Base-by-base conservation (phyloP, 2,113 vertebrate genomes). In the Nothobranchius kuhntae region DNA sequence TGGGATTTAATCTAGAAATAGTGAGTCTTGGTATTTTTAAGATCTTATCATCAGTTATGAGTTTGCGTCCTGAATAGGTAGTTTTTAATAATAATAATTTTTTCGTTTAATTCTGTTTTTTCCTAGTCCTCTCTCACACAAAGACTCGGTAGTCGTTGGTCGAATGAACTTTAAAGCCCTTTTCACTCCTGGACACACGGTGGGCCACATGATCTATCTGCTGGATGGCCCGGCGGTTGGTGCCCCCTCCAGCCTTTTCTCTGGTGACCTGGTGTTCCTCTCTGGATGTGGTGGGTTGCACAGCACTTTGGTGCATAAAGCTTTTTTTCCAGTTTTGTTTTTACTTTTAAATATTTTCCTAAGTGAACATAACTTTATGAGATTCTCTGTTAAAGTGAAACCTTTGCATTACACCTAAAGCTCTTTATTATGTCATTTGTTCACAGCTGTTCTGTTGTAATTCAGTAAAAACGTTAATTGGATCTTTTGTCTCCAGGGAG, bases 181-280 rank as follows among this genome's bases (percentile, higher is more conserved):
- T 3, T 94, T 94, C 64, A 98, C 98, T 0, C 98, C 98, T 0
- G 98, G 98, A 38, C 98, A 99, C 90, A 99, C 98, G 0, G 94
- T 97, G 83, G 98, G 96, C 13, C 98, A 99, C 87, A 95, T 95
- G 94, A 95, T 96, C 75, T 99, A 96, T 30, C 91, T 98, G 64
- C 91, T 99, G 85, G 96, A 98, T 0, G 95, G 95, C 45, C 86
- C 63, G 12, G 85, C 86, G 0, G 91, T 94, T 0, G 92, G 93
- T 0, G 87, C 90, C 13, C 95, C 97, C 14, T 90, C 91, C 53
- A 96, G 95, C 84, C 94, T 99, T 62, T 99, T 99, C 88, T 99
- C 98, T 0, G 98, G 98, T 36, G 98, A 99, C 82, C 94, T 99
- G 59, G 95, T 99, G 42, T 99, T 99, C 89, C 95, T 99, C 2